phyloP scores from a whole-genome alignment of 37 sponge, comb jelly and placozoan species.

The Beroe ovata region DNA sequence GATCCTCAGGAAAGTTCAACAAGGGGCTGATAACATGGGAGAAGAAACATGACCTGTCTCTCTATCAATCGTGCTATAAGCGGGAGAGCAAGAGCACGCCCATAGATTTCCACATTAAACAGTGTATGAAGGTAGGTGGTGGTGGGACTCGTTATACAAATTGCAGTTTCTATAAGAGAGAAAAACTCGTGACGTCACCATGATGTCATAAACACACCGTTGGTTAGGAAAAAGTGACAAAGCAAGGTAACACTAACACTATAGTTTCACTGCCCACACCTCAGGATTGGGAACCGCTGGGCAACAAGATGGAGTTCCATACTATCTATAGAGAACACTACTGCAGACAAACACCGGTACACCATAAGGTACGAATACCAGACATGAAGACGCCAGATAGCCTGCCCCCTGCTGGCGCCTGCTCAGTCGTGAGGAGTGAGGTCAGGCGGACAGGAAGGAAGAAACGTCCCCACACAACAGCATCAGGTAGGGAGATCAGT shows the following conservation, averaged over 20 bases:
- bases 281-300: constrained; percentile 65
- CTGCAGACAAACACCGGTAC: constrained; percentile 9
- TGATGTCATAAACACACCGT: no score
- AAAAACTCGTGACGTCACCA: no score
- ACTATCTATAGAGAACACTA: constrained; percentile 47
- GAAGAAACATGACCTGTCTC: constrained; percentile 20
- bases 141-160: no score
- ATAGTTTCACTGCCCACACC: no score
- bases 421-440: background rate
- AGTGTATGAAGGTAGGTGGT: constrained; percentile 64
- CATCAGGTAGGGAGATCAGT: background rate
- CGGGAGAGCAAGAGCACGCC: constrained; percentile 42
- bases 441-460: background rate
- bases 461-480: constrained; percentile 8
- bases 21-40: constrained; percentile 45
- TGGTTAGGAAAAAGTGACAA: no score
- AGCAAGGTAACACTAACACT: no score
- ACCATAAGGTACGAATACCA: background rate
- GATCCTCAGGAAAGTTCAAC: constrained; percentile 55
- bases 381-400: background rate
- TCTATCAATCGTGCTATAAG: constrained; percentile 19
- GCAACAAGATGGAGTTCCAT: constrained; percentile 59
- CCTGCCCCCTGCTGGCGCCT: background rate
- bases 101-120: background rate
- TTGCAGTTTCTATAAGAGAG: no score